Evolutionary conservation across 2,888 invertebrate species (phyloP), one percentile per base, ranked within the genome.

Genomic region (Hesperia comma): DNA sequence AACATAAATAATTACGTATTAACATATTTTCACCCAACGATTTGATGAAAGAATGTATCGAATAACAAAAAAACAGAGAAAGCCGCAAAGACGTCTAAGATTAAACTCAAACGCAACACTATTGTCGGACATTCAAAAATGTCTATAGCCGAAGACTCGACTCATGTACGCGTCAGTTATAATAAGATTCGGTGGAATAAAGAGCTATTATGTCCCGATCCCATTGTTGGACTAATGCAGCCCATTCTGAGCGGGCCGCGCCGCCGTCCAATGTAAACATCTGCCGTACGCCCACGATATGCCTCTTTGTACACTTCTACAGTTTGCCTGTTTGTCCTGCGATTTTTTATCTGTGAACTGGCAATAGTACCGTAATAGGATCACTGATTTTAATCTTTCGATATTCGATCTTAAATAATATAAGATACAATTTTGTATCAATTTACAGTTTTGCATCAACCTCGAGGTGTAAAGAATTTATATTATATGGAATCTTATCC

Each of bases 141-240:
- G 26, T 64, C 53, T 70, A 74, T 72, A 76, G 15, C 10, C 54
- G 33, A 54, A 33, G 33, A 54, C 49, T 67, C 46, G 55, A 61
- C 55, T 61, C 77, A 70, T 79, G 76, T 79, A 74, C 79, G 77
- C 80, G 81, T 85, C 83, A 82, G 79, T 79, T 86, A 84, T 87
- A 87, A 89, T 85, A 87, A 83, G 84, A 88, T 86, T 86, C 83
- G 80, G 79, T 78, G 73, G 75, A 74, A 84, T 81, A 84, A 82
- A 82, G 79, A 75, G 74, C 81, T 73, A 81, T 88, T 86, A 85
- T 88, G 81, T 80, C 78, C 76, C 72, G 72, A 74, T 74, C 71
- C 76, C 78, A 80, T 86, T 86, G 85, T 85, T 74, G 79, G 75
- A 56, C 73, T 82, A 86, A 85, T 84, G 80, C 81, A 77, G 76